A percentile compares a stretch with the other conserved stretches of the same genome.
Evolutionary conservation across 2,113 vertebrate species (phyloP).

Genomic region (Poeciliopsis occidentalis): DNA sequence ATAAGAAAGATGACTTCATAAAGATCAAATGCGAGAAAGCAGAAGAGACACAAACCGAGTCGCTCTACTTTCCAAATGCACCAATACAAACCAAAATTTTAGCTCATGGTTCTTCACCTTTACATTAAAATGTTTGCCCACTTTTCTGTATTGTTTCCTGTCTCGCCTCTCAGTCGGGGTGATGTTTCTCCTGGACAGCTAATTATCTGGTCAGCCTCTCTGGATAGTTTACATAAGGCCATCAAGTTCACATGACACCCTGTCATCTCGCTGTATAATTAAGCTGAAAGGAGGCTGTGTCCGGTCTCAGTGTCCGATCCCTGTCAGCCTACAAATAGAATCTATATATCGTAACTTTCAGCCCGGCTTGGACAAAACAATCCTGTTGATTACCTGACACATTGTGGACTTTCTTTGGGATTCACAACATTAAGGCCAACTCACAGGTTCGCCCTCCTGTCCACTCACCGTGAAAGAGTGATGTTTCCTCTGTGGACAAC

Average conservation of each 20-base stretch:
- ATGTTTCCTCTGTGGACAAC: constrained; percentile 89
- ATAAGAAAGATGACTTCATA: neutral
- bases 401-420: constrained; percentile 62
- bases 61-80: neutral
- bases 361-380: constrained; percentile 46
- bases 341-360: constrained; percentile 30
- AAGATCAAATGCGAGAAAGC: neutral
- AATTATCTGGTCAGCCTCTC: constrained; percentile 50
- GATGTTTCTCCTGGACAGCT: constrained; percentile 56
- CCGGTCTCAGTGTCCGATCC: constrained; percentile 27
- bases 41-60: neutral
- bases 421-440: constrained; percentile 56
- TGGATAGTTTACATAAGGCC: constrained; percentile 41
- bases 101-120: neutral
- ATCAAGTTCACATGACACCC: constrained; percentile 42
- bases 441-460: constrained; percentile 59
- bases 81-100: neutral
- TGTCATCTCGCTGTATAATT: constrained; percentile 49
- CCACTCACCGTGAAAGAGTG: constrained; percentile 69
- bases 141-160: constrained; percentile 17
- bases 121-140: constrained; percentile 16
- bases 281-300: constrained; percentile 33
- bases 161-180: constrained; percentile 21
- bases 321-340: constrained; percentile 42
- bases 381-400: constrained; percentile 66